Percentiles rank a stretch among this genome's conserved stretches.
Evolutionary conservation across 2,797 vertebrate species (phyloP).

Genomic region (Podarcis siculus): DNA sequence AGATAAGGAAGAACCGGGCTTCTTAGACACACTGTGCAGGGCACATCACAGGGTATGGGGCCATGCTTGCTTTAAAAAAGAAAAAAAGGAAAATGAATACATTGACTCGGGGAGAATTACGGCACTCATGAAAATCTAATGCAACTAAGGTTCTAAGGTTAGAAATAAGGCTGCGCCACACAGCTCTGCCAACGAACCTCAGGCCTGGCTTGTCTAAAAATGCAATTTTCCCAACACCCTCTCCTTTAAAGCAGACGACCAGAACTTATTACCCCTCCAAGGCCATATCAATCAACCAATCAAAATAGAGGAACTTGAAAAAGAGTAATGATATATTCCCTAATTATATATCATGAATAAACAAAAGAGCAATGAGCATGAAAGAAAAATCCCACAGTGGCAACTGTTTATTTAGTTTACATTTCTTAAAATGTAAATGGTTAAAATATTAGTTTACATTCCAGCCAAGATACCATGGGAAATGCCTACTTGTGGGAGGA

Average conservation of each 20-base stretch:
- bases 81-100: not conserved
- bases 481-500: not conserved
- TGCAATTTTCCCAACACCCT: not conserved
- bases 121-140: not conserved
- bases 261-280: not conserved
- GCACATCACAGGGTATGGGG: not conserved
- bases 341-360: not conserved
- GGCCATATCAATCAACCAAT: not conserved
- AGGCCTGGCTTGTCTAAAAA: not conserved
- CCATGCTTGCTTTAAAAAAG: fast-evolving
- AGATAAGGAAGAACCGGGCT: slow-evolving; percentile 56
- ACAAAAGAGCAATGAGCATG: not conserved
- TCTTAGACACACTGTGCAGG: not conserved
- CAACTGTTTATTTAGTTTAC: not conserved
- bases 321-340: not conserved
- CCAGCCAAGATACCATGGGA: not conserved
- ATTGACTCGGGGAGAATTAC: not conserved
- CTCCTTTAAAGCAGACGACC: not conserved
- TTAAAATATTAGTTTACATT: not conserved
- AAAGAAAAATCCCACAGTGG: not conserved
- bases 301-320: not conserved
- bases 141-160: fast-evolving
- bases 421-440: not conserved
- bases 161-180: fast-evolving
- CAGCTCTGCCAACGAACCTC: not conserved